Conservation (phyloP, 2,113 vertebrate species). For the Antennarius striatus region DNA sequence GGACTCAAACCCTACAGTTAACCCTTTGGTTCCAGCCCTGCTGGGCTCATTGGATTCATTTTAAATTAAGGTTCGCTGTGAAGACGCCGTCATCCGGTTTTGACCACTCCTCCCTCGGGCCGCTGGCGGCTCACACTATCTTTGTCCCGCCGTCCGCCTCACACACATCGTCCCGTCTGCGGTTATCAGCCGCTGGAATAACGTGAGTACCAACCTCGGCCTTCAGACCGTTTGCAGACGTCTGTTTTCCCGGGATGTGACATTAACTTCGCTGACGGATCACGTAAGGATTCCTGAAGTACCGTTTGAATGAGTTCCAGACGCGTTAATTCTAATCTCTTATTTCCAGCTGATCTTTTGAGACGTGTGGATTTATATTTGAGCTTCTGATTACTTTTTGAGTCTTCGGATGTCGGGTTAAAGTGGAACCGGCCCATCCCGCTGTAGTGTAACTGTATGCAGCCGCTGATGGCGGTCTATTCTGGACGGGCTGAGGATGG, state of each 20-base stretch:
- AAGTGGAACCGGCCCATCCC: constrained; percentile 5
- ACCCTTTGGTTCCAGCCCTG: too few relatives aligned
- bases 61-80: constrained; percentile 6
- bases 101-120: constrained; percentile 48
- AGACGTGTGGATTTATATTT: too few relatives aligned
- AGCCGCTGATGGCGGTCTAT: constrained; percentile 67
- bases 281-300: too few relatives aligned
- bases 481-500: constrained; percentile 59
- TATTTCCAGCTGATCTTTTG: not conserved
- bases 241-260: too few relatives aligned
- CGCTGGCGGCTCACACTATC: constrained; percentile 40
- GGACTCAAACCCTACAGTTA: too few relatives aligned
- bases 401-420: not conserved
- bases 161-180: constrained; percentile 11
- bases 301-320: too few relatives aligned
- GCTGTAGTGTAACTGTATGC: constrained; percentile 57
- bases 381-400: not conserved
- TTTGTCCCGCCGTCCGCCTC: constrained; percentile 35
- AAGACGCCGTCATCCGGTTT: constrained; percentile 7
- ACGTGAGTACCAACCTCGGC: constrained; percentile 53
- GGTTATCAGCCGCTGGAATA: constrained; percentile 17
- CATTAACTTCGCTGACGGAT: too few relatives aligned
- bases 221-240: not conserved
- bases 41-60: not conserved
- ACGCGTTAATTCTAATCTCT: constrained; percentile 3